A percentile compares a stretch with the other conserved stretches of the same genome.
These are phyloP conservation scores for Oriolus oriolus DNA, from an alignment of 2,113 vertebrate species.

Conservation along the genomic window DNA sequence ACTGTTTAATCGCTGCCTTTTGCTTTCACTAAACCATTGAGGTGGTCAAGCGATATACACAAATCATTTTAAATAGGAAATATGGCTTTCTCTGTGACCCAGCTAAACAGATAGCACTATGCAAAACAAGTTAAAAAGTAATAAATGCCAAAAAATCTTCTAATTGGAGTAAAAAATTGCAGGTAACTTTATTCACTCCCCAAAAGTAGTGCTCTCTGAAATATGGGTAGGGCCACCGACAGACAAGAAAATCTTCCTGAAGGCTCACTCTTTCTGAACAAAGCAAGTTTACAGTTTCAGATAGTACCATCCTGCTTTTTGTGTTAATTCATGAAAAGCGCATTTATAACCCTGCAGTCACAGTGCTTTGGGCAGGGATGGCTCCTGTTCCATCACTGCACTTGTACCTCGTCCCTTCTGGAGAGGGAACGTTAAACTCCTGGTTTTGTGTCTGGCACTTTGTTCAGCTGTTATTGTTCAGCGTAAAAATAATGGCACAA, in stretches of 20 bases:
- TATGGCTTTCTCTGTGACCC: slow-evolving; percentile 88
- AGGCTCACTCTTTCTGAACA: slow-evolving; percentile 64
- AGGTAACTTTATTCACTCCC: slow-evolving; percentile 72
- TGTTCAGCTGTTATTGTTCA: slow-evolving; percentile 41
- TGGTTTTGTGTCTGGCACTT: not conserved
- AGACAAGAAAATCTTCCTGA: slow-evolving; percentile 65
- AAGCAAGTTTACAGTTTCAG: slow-evolving; percentile 52
- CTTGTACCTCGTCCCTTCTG: slow-evolving; percentile 1
- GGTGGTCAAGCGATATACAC: slow-evolving; percentile 95
- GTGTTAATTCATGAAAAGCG: not conserved
- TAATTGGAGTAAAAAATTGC: slow-evolving; percentile 95
- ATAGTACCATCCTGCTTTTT: slow-evolving; percentile 1
- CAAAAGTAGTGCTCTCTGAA: slow-evolving; percentile 78
- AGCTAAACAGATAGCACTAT: slow-evolving; percentile 93
- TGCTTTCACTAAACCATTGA: slow-evolving; percentile 87
- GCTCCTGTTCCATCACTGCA: slow-evolving; percentile 3
- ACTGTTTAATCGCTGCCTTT: slow-evolving; percentile 91
- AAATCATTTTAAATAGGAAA: slow-evolving; percentile 98
- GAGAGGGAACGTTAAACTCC: not conserved
- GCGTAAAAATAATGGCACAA: slow-evolving; percentile 26
- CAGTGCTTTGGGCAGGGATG: not conserved
- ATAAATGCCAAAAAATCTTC: slow-evolving; percentile 95
- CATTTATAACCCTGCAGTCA: not conserved
- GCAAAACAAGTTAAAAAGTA: slow-evolving; percentile 92
- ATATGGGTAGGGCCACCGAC: slow-evolving; percentile 73